Evolutionary conservation across 2,113 vertebrate species (phyloP), one percentile per base, ranked within the genome.

Genomic region (Colistium nudipinnis): DNA sequence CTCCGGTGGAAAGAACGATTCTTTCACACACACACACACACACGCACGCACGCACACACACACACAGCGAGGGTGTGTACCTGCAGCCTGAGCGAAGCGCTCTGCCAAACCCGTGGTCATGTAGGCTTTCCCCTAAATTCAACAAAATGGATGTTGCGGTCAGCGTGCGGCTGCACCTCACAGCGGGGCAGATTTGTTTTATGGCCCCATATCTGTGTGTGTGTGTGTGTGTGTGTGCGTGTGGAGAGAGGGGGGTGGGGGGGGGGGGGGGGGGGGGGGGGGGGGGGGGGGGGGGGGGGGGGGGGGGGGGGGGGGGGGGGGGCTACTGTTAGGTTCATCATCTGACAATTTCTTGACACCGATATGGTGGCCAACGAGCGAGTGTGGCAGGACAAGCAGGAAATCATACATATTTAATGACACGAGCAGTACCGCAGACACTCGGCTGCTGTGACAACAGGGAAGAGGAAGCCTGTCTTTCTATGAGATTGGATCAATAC

Each of bases 1-100:
- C 89, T 89, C 80, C 53, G 62, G 76, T 86, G 79, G 82, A 88
- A 90, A 91, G 82, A 91, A 84, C 70, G 47, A 63, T 85, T 76
- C 70, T 85, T 62, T 78, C 76, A 74, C n/a, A 56, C 27, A 35
- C 71, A 76, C 78, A 55, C 70, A 78, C 57, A 76, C 73, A 51
- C n/a, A n/a, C n/a, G n/a, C n/a, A n/a, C n/a, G n/a, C n/a, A n/a
- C n/a, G n/a, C n/a, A 56, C 27, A 35, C 71, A 76, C 78, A 55
- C 70, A 78, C 57, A 76, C 73, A 51, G 66, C 8, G 51, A 84
- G 78, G 75, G 74, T 72, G 81, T 84, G 76, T 86, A 63, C 57
- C 61, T 74, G 63, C 66, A 70, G 70, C 62, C 69, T 53, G 70
- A 69, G 49, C 67, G 13, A 38, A 67, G 67, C 61, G 17, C 70